These are phyloP conservation scores for Syrrhaptes paradoxus DNA, from an alignment of 2,113 vertebrate species.

Conservation along the genomic window DNA sequence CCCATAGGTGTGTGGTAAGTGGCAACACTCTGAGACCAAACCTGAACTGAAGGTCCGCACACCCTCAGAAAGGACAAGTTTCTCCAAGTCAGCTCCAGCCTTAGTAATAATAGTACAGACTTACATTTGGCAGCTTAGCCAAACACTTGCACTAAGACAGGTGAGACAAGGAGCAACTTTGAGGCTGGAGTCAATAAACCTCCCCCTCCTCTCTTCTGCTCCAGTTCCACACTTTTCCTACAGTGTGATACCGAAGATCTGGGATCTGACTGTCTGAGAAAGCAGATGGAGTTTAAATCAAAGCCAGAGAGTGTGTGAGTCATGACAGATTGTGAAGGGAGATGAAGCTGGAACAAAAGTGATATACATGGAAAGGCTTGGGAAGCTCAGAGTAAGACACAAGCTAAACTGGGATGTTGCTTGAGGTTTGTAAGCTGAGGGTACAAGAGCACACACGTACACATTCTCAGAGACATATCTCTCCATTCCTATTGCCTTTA, in stretches of 20 bases:
- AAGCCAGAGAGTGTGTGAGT: conserved; percentile 32
- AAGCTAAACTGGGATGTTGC: neutral
- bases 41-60: neutral
- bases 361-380: neutral
- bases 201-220: conserved; percentile 8
- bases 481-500: neutral
- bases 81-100: neutral
- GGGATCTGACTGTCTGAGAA: conserved; percentile 30
- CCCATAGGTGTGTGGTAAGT: neutral
- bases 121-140: neutral
- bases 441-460: neutral
- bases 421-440: neutral
- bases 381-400: neutral
- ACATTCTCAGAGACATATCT: fast-evolving
- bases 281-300: conserved; percentile 53
- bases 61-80: neutral
- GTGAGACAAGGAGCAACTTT: neutral
- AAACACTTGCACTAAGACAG: neutral
- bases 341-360: conserved; percentile 24
- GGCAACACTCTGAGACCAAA: neutral
- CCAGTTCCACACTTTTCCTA: conserved; percentile 39
- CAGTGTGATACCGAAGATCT: neutral
- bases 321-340: conserved; percentile 28
- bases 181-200: neutral
- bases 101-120: neutral